Evolutionary conservation across 2,888 invertebrate genomes (phyloP), one percentile per base, ranked within the genome.

Genomic region (Rhaphigaster nebulosa): DNA sequence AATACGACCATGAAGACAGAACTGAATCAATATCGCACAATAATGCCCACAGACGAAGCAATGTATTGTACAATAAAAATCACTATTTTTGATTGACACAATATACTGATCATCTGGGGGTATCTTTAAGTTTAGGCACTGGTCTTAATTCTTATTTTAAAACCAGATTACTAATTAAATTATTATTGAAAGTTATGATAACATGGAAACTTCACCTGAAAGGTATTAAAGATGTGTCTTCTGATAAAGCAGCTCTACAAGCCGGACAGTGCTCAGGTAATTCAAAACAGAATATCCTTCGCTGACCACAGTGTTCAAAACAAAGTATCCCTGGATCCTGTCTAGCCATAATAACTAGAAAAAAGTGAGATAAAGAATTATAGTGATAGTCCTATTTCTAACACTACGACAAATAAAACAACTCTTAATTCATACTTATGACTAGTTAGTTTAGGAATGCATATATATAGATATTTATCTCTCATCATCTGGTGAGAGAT

Each of bases 301-400:
- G 93, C 94, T 96, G 96, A 92, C 96, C 95, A 91, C 98, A 98
- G 94, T 98, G 98, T 95, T 97, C 97, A 94, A 98, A 97, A 95
- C 98, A 98, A 94, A 98, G 95, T 93, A 98, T 97, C 93, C 97
- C 96, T 93, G 97, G 96, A 95, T 97, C 97, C 95, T 92, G 29
- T 38, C 52, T 38, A 54, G 87, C 87, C 90, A 84, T 90, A 4
- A 26, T 34, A 13, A 45, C 52, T 52, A 50, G n/a, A 84, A 84
- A 41, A 76, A 76, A 76, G 18, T 8, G 18, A 65, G 0, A 15
- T 4, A 65, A 34, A 29, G 34, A 60, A 60, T 60, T n/a, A 54
- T 54, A 54, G n/a, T 12, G 5, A 26, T 56, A 26, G 54, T 20
- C 5, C 18, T 20, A 60, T 60, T 2, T 60, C n/a, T 2, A n/a